These are phyloP conservation scores for Prionace glauca DNA, from an alignment of 2,797 vertebrate genomes.

Conservation along the genomic window DNA sequence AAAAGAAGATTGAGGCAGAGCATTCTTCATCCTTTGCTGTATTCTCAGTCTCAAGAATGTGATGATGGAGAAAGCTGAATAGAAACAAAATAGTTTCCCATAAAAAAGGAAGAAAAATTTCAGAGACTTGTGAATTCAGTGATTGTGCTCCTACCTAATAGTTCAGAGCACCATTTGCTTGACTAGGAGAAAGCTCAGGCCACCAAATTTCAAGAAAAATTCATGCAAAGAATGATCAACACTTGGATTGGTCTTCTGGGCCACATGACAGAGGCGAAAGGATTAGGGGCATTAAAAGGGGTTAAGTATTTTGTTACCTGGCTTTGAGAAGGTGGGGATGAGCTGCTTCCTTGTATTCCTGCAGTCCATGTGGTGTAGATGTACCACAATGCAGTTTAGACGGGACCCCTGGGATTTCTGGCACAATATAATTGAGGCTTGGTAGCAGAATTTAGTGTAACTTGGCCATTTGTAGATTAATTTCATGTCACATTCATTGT, in stretches of 20 bases:
- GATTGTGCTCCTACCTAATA: neutral
- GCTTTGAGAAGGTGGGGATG: neutral
- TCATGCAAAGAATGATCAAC: neutral
- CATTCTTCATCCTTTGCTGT: neutral
- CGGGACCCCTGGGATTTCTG: no score
- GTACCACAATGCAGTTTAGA: no score
- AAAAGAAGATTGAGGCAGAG: neutral
- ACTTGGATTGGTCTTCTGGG: neutral
- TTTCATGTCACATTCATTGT: no score
- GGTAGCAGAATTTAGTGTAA: no score
- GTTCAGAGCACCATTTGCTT: neutral
- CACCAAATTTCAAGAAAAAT: neutral
- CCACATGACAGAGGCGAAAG: neutral
- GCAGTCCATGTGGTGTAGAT: neutral
- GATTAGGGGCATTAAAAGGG: neutral
- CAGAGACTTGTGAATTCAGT: no score
- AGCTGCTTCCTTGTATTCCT: neutral
- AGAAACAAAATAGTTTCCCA: neutral
- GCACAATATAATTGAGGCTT: no score
- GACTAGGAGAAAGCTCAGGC: neutral
- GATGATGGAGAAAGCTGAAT: neutral
- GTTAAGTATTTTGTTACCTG: neutral
- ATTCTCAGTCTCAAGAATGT: neutral
- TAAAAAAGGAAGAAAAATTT: neutral
- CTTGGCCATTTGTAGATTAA: no score